These are phyloP conservation scores for Limnephilus auricula DNA, from an alignment of 2,888 invertebrate genomes.

Conservation along the genomic window DNA sequence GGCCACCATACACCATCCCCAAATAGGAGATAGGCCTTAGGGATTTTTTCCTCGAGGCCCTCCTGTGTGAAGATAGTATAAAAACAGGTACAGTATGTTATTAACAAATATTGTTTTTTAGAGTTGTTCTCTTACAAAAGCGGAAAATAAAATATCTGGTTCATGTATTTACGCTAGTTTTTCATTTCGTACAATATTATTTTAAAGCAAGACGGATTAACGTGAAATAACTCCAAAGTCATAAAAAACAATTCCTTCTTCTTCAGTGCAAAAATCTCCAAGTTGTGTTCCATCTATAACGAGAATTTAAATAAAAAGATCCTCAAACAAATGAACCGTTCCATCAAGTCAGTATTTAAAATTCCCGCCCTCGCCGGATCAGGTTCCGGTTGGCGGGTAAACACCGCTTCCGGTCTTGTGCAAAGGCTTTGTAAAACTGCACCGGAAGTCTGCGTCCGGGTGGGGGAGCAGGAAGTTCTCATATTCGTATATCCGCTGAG, in stretches of 20 bases:
- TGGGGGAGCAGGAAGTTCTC: conserved; percentile 30
- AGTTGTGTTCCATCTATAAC: background rate
- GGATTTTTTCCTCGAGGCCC: too few relatives aligned
- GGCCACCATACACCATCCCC: too few relatives aligned
- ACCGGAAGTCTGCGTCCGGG: conserved; percentile 38
- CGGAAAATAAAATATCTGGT: too few relatives aligned
- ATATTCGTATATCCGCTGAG: conserved; percentile 38
- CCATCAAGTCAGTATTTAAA: conserved; percentile 24
- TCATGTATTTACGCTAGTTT: too few relatives aligned
- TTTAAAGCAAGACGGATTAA: too few relatives aligned
- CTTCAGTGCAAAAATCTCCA: background rate
- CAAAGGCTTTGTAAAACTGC: conserved; percentile 41
- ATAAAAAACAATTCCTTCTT: background rate
- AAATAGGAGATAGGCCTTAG: too few relatives aligned
- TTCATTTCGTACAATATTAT: too few relatives aligned
- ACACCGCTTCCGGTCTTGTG: conserved; percentile 38
- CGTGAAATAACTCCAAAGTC: too few relatives aligned
- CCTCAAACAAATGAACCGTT: conserved; percentile 22
- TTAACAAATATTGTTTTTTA: too few relatives aligned
- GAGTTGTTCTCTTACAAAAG: too few relatives aligned
- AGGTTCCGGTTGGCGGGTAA: conserved; percentile 29
- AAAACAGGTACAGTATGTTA: too few relatives aligned
- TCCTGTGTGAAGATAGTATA: too few relatives aligned
- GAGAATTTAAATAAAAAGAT: conserved; percentile 4
- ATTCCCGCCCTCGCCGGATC: conserved; percentile 33